phyloP scores from a whole-genome alignment of 2,113 vertebrate genomes.

The Damaliscus lunatus region DNA sequence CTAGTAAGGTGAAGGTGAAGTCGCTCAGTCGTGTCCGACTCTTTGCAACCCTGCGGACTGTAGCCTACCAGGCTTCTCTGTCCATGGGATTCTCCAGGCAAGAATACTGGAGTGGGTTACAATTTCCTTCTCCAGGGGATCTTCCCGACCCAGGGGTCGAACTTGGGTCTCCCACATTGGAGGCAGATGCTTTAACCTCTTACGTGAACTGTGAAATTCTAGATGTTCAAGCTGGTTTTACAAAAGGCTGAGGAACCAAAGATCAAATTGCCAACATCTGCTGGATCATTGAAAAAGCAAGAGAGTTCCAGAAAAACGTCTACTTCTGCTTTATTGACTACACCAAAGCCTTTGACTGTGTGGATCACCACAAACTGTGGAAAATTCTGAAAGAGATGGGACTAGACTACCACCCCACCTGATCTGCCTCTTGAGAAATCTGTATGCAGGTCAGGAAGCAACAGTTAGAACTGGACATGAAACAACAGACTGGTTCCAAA shows the following conservation, averaged over 20 bases:
- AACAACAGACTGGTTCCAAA: not conserved
- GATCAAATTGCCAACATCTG: not conserved
- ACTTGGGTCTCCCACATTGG: too few relatives aligned
- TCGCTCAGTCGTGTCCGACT: too few relatives aligned
- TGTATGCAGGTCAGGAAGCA: not conserved
- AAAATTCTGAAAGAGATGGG: not conserved
- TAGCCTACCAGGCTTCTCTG: too few relatives aligned
- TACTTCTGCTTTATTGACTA: not conserved
- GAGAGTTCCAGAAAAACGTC: not conserved
- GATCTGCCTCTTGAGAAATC: not conserved
- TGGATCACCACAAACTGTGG: not conserved
- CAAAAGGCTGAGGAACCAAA: not conserved
- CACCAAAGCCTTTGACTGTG: not conserved
- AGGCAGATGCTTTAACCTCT: too few relatives aligned
- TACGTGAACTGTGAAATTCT: not conserved
- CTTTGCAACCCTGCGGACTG: too few relatives aligned
- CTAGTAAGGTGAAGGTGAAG: not conserved
- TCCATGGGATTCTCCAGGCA: too few relatives aligned
- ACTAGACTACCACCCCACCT: not conserved
- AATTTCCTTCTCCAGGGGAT: too few relatives aligned
- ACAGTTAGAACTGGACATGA: not conserved
- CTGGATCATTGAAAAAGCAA: not conserved
- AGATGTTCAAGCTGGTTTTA: not conserved
- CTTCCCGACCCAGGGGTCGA: too few relatives aligned
- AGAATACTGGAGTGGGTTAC: too few relatives aligned